Base-by-base conservation (phyloP, 2,888 invertebrate species). In the Galerucella nymphaeae region DNA sequence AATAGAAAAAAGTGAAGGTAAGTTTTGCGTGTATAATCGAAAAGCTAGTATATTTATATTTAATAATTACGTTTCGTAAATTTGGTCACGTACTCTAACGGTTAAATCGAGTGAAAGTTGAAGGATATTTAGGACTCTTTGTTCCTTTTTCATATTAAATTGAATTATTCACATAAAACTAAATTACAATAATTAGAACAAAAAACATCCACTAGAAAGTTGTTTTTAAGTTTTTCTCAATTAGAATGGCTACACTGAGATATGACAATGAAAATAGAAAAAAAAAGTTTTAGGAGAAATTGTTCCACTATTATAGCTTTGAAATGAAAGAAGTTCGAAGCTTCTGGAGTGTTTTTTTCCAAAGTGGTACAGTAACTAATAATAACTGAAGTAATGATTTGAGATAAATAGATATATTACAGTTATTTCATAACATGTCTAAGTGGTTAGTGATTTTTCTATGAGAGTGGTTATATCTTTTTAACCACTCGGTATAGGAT, bases 61-160 rank as follows among this genome's bases (percentile, higher is more conserved):
- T 48, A 48, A 14, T 48, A 48, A 48, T n/a, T 14, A 14, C 14
- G 5, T 14, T 2, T 48, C 48, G 6, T 48, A 48, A 48, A 48
- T 48, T 48, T n/a, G 48, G 48, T 48, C 48, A 48, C 48, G 48
- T 48, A 48, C n/a, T 48, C 48, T n/a, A 6, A 48, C n/a, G 48
- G 48, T 48, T 48, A 48, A 14, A 48, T 14, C 6, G 6, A 48
- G n/a, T 48, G 48, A 48, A 48, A 48, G 48, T n/a, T 48, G n/a
- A 48, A n/a, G 6, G 30, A 48, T 48, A 14, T 48, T 48, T n/a
- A 48, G n/a, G 48, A 48, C n/a, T n/a, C 13, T n/a, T 14, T 6
- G 48, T n/a, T 48, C n/a, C 6, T n/a, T 48, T 48, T n/a, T n/a
- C n/a, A 14, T 48, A 48, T 48, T 48, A 48, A 13, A 45, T 48